These are phyloP conservation scores for Hypanus sabinus DNA, from an alignment of 2,113 vertebrate species.

Conservation along the genomic window DNA sequence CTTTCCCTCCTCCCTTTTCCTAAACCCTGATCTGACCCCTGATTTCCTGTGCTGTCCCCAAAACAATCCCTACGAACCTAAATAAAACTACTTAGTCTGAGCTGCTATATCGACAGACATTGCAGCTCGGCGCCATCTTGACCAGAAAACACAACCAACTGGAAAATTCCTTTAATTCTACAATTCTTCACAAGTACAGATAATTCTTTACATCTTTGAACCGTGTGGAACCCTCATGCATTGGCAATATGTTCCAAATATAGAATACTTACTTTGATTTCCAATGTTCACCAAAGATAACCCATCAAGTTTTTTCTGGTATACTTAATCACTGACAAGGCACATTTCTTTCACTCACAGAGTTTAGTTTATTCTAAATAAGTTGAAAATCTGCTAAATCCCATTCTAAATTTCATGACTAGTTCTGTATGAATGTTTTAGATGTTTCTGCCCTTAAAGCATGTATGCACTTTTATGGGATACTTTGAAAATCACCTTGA, in stretches of 20 bases:
- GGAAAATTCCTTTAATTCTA: not conserved
- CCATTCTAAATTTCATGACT: not conserved
- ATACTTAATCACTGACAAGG: not conserved
- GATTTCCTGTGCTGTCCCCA: no score
- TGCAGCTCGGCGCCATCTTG: no score
- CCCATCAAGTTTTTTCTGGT: not conserved
- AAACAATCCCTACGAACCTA: no score
- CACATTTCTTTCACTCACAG: not conserved
- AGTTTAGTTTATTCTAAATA: not conserved
- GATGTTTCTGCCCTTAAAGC: not conserved
- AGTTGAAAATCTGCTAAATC: not conserved
- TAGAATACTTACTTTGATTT: not conserved
- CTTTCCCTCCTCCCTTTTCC: no score
- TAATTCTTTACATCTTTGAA: not conserved
- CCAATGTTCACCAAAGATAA: not conserved
- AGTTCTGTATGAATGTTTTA: not conserved
- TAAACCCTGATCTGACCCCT: no score
- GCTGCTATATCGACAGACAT: no score
- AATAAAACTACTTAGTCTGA: no score
- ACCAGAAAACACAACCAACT: no score
- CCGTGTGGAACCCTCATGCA: not conserved
- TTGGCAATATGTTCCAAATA: not conserved
- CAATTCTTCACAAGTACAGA: not conserved
- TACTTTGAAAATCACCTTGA: not conserved
- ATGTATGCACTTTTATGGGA: not conserved